Evolutionary conservation across 2,888 invertebrate species (phyloP).

Genomic region (Ecliptopera silaceata): DNA sequence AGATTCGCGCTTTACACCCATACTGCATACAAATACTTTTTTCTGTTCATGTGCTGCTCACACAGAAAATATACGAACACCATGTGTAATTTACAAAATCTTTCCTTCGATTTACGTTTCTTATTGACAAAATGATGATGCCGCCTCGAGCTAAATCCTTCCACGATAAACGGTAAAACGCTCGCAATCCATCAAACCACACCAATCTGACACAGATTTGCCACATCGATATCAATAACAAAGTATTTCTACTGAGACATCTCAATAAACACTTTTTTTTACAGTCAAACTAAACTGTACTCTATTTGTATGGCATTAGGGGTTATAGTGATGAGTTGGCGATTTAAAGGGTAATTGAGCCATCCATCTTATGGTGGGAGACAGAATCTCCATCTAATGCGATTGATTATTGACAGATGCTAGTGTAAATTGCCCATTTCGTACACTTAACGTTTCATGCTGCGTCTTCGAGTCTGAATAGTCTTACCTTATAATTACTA

Average conservation of each 20-base stretch:
- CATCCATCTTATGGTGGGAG: constrained; percentile 55
- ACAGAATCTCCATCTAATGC: constrained; percentile 37
- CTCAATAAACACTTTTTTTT: constrained; percentile 31
- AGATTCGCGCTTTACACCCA: too few relatives aligned
- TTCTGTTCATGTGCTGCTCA: too few relatives aligned
- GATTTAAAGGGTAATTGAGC: constrained; percentile 51
- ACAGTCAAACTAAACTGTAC: constrained; percentile 27
- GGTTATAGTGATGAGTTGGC: constrained; percentile 32
- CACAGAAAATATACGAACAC: too few relatives aligned
- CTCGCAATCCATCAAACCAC: constrained; percentile 36
- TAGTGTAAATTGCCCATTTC: constrained; percentile 34
- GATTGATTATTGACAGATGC: constrained; percentile 44
- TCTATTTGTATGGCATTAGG: constrained; percentile 29
- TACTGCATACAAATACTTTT: too few relatives aligned
- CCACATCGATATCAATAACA: constrained; percentile 48
- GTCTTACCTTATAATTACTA: too few relatives aligned
- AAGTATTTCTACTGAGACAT: constrained; percentile 39
- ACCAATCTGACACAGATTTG: constrained; percentile 47
- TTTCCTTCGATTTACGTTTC: too few relatives aligned
- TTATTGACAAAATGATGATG: neutral
- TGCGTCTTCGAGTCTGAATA: constrained; percentile 1
- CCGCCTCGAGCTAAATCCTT: constrained; percentile 1
- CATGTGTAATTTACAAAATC: too few relatives aligned
- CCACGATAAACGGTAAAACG: constrained; percentile 17
- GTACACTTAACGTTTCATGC: constrained; percentile 36